Evolutionary conservation across 2,113 vertebrate genomes (phyloP).

Genomic region (Trogon melanurus): DNA sequence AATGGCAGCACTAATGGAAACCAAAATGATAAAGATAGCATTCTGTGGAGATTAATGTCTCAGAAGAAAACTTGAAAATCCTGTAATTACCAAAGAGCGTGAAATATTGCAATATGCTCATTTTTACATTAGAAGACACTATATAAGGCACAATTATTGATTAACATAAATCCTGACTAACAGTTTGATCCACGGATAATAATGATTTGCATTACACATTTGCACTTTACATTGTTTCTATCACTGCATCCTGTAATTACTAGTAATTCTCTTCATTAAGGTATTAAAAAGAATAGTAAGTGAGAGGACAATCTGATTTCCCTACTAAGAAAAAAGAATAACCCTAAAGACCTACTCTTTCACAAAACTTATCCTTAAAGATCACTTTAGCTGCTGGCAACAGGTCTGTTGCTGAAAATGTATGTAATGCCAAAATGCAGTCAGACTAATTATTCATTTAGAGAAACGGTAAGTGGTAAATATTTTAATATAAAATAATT

Average conservation of each 20-base stretch:
- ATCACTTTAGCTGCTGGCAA: neutral
- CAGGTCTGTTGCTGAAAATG: neutral
- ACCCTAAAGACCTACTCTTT: neutral
- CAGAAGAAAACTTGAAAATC: slow-evolving; percentile 19
- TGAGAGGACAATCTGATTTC: slow-evolving; percentile 11
- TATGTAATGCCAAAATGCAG: neutral
- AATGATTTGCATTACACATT: neutral
- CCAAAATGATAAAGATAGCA: neutral
- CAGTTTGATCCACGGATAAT: slow-evolving; percentile 16
- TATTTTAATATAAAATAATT: neutral
- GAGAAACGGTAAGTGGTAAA: neutral
- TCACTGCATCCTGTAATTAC: neutral
- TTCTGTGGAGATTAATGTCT: neutral
- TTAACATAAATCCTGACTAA: neutral
- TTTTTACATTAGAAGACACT: neutral
- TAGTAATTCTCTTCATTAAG: neutral
- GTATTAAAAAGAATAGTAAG: neutral
- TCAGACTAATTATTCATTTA: neutral
- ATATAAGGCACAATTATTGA: slow-evolving; percentile 34
- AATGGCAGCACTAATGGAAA: neutral
- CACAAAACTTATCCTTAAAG: neutral
- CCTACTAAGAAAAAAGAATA: neutral
- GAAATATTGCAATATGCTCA: slow-evolving; percentile 1
- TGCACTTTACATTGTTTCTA: slow-evolving; percentile 24
- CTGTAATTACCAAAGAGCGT: slow-evolving; percentile 21